A percentile compares a stretch with the other conserved stretches of the same genome.
Evolutionary conservation across 2,797 vertebrate species (phyloP).

Genomic region (Cirrhinus molitorella): DNA sequence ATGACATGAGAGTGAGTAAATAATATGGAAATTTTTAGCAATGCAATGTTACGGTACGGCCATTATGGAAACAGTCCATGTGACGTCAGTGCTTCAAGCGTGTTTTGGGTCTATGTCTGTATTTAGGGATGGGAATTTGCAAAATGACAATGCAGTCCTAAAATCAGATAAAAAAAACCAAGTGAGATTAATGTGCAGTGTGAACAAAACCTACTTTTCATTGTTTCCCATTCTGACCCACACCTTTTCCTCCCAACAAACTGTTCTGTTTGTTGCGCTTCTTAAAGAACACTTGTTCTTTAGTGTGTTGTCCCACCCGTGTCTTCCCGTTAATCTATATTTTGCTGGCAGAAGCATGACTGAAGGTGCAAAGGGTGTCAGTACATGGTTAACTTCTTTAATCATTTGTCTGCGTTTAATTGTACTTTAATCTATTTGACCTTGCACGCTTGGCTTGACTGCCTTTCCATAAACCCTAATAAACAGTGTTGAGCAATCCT

Average conservation of each 20-base stretch:
- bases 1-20: no score
- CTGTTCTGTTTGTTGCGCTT: slow-evolving; percentile 24
- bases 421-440: slow-evolving; percentile 30
- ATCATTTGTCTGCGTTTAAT: slow-evolving; percentile 53
- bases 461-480: slow-evolving; percentile 28
- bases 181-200: not conserved
- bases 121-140: not conserved
- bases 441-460: slow-evolving; percentile 13
- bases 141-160: slow-evolving; percentile 10
- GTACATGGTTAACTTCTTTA: slow-evolving; percentile 42
- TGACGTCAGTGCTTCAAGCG: no score
- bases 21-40: no score
- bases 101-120: not conserved
- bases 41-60: no score
- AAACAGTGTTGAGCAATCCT: slow-evolving; percentile 16
- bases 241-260: slow-evolving; percentile 31
- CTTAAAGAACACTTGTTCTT: slow-evolving; percentile 30
- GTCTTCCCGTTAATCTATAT: slow-evolving; percentile 44
- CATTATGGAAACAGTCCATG: no score
- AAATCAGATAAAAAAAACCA: not conserved
- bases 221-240: slow-evolving; percentile 33
- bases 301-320: slow-evolving; percentile 27
- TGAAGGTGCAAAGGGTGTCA: slow-evolving; percentile 53
- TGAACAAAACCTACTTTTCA: slow-evolving; percentile 39
- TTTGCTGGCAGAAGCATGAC: not conserved